These are phyloP conservation scores for Sus scrofa DNA, from an alignment of 2,113 vertebrate species.

Conservation along the genomic window T2T-Sscrofa CM000820.6:53857501-53858000, in stretches of 20 bases:
- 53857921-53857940: background rate
- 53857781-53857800: background rate
- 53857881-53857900: background rate
- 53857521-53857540: no score
- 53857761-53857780: background rate
- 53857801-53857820: background rate
- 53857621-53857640: no score
- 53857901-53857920: background rate
- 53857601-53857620: no score
- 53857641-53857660: no score
- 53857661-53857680: no score
- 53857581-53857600: no score
- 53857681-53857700: no score
- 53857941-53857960: background rate
- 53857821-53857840: background rate
- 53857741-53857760: background rate
- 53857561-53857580: no score
- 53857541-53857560: no score
- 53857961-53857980: background rate
- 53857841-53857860: background rate
- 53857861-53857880: background rate
- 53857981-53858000: background rate
- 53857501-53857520: no score
- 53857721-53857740: background rate
- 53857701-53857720: no score